These are phyloP conservation scores for Aphaenogaster ashmeadi DNA, from an alignment of 1,140 invertebrate species.

Conservation along the genomic window DNA sequence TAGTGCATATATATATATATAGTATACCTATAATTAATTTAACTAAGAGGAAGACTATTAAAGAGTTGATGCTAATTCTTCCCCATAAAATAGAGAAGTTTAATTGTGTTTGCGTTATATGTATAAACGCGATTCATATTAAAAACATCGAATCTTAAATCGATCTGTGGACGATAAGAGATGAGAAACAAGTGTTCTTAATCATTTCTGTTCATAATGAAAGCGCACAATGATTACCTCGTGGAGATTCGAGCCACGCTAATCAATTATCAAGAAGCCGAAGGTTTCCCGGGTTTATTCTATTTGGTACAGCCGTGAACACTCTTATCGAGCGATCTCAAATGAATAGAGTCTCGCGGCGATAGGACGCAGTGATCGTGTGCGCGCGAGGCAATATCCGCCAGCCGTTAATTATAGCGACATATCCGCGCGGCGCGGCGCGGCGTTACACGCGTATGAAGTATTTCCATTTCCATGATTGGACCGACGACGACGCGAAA, in stretches of 20 bases:
- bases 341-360: slow-evolving; percentile 56
- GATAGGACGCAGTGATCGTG: slow-evolving; percentile 52
- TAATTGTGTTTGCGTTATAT: not conserved
- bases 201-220: slow-evolving; percentile 25
- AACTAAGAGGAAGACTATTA: not conserved
- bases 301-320: slow-evolving; percentile 34
- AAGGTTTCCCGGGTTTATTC: slow-evolving; percentile 37
- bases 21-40: slow-evolving; percentile 8
- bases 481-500: slow-evolving; percentile 75
- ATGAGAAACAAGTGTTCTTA: not conserved
- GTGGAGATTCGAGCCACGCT: not conserved
- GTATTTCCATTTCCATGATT: slow-evolving; percentile 83
- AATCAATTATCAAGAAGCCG: slow-evolving; percentile 46
- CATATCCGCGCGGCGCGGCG: slow-evolving; percentile 43
- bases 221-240: not conserved
- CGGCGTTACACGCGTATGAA: slow-evolving; percentile 62
- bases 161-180: not conserved
- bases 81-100: not conserved
- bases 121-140: not conserved
- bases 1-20: not conserved
- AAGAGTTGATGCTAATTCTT: slow-evolving; percentile 9
- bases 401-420: slow-evolving; percentile 73
- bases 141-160: not conserved
- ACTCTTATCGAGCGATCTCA: slow-evolving; percentile 60
- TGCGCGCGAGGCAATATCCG: slow-evolving; percentile 69